Conservation (phyloP, 1,140 invertebrate species). For the Eufriesea mexicana region DNA sequence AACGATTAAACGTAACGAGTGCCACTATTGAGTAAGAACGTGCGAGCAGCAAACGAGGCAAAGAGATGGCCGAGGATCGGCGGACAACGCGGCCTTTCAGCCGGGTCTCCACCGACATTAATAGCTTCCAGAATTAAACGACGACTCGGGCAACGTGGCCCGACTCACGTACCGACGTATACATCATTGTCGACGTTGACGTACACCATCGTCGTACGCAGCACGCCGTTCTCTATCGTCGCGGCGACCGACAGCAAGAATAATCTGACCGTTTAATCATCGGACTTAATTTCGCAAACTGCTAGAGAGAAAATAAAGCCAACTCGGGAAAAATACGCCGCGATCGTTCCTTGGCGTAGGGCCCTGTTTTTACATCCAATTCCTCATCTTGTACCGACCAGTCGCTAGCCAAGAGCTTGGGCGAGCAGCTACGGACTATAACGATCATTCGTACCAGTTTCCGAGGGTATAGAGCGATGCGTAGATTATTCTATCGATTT, state of each 20-base stretch:
- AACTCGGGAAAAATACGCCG: background rate
- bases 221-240: background rate
- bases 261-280: slow-evolving; percentile 37
- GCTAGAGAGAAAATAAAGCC: no score
- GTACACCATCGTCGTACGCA: slow-evolving; percentile 32
- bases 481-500: no score
- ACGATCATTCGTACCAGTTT: no score
- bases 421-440: no score
- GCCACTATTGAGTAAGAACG: slow-evolving; percentile 59
- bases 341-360: background rate
- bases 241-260: slow-evolving; percentile 18
- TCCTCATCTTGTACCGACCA: background rate
- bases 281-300: slow-evolving; percentile 9
- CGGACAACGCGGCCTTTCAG: slow-evolving; percentile 73
- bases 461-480: no score
- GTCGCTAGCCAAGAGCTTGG: no score
- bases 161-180: slow-evolving; percentile 38
- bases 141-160: slow-evolving; percentile 34
- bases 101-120: slow-evolving; percentile 69
- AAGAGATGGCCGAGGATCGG: slow-evolving; percentile 57
- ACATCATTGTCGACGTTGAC: slow-evolving; percentile 35
- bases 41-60: slow-evolving; percentile 46
- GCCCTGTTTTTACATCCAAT: background rate
- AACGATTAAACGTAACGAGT: slow-evolving; percentile 65
- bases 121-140: slow-evolving; percentile 73